phyloP scores from a whole-genome alignment of 2,113 vertebrate species.

The Neolamprologus toae region DNA sequence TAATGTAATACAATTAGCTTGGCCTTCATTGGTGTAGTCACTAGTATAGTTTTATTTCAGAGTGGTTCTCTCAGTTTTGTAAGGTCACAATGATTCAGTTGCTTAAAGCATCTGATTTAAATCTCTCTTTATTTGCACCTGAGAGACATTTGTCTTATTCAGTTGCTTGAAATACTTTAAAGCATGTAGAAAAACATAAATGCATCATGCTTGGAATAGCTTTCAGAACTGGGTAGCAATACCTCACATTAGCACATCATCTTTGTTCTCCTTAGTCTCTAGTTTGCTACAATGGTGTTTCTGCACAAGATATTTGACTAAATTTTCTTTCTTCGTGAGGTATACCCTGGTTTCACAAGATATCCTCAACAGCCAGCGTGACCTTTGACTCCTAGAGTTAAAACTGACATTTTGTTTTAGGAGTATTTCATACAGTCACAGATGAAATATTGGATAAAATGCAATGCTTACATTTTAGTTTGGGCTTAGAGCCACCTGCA shows the following conservation, averaged over 20 bases:
- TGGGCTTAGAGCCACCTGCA: not conserved
- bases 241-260: not conserved
- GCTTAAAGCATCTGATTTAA: not conserved
- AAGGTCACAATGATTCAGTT: not conserved
- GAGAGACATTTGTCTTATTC: not conserved
- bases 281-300: not conserved
- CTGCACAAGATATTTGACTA: not conserved
- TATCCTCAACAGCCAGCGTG: not conserved
- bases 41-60: not conserved
- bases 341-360: not conserved
- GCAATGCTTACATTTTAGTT: slow-evolving; percentile 1
- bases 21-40: not conserved
- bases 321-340: not conserved
- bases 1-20: not conserved
- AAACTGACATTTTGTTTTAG: not conserved
- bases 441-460: not conserved
- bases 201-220: accelerated
- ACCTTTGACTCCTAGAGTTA: not conserved
- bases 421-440: not conserved
- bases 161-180: not conserved
- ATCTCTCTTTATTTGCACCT: not conserved
- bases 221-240: not conserved
- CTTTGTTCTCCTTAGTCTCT: not conserved
- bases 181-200: not conserved
- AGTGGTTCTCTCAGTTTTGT: not conserved